A percentile compares a stretch with the other conserved stretches of the same genome.
Evolutionary conservation across 92 coral and sea anemone species (phyloP).

Genomic region (Porites divaricata): DNA sequence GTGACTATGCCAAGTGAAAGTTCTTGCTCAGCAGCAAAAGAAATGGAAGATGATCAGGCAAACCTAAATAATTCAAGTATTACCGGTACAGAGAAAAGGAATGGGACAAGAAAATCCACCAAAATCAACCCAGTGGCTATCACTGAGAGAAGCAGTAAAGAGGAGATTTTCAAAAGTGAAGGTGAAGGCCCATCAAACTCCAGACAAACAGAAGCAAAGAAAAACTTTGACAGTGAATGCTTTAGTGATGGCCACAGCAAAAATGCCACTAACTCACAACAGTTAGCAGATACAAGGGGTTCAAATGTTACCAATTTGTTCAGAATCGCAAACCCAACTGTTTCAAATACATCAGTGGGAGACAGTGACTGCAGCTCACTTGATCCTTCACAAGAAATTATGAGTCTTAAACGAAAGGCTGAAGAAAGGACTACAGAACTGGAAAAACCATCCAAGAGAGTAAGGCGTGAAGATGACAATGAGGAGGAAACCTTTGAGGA

Average conservation of each 20-base stretch:
- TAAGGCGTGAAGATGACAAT: conserved; percentile 16
- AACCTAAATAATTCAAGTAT: background rate
- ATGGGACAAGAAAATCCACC: background rate
- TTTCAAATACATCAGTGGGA: background rate
- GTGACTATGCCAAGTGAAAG: background rate
- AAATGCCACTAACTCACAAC: background rate
- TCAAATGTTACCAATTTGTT: background rate
- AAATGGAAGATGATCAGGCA: background rate
- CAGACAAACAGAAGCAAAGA: conserved; percentile 9
- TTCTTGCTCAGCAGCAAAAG: background rate
- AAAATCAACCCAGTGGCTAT: background rate
- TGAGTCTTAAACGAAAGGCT: conserved; percentile 3
- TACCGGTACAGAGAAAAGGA: background rate
- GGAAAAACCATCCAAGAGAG: conserved; percentile 23
- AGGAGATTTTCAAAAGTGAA: background rate
- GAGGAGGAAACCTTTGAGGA: conserved; percentile 11
- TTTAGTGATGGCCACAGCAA: background rate
- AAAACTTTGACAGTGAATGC: background rate
- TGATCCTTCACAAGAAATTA: background rate
- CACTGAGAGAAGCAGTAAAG: background rate
- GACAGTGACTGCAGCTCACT: background rate
- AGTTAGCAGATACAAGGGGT: background rate
- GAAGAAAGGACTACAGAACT: background rate
- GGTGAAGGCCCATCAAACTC: background rate
- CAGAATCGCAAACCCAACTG: background rate